Evolutionary conservation across 2,797 vertebrate genomes (phyloP), one percentile per base, ranked within the genome.

Genomic region (Melanotaenia trifasciata): DNA sequence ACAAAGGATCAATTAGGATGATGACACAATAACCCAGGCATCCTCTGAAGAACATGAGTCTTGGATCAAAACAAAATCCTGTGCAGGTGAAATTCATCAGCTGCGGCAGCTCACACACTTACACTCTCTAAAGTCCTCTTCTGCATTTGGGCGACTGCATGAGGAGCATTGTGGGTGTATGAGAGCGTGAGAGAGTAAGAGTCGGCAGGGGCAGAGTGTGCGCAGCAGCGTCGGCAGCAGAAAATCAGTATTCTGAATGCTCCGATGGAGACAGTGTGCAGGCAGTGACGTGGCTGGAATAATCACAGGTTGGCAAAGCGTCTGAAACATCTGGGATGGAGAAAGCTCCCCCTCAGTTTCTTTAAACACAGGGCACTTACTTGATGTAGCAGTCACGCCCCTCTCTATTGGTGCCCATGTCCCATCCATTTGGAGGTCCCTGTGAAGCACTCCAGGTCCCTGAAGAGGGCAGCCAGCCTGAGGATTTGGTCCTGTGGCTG

Each of bases 381-480:
- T 95, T 96, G 95, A 97, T 95, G 96, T 96, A 98, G 95, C 94
- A 98, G 86, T 99, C 97, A 91, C 97, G 95, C 83, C 96, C 96
- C 92, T 98, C 97, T 96, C 96, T 96, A 95, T 92, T 97, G 91
- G 96, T 91, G 80, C 93, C 96, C 96, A 97, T 97, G 95, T 99
- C 98, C 98, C 97, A 99, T 94, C 96, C 97, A 95, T 98, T 97
- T 87, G 96, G 95, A 87, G 96, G 95, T 74, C 96, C 96, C 94
- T 97, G 97, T 74, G 96, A 94, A 87, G 95, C 89, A 73, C 91
- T 95, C 97, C 97, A 98, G 93, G 96, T 96, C 89, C 96, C 96
- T 57, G 97, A 93, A 79, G 96, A 95, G 81, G 97, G 95, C 16
- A 96, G 96, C 96, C 97, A 98, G 91, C 96, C 96, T 22, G 96